These are phyloP conservation scores for Callocephalon fimbriatum DNA, from an alignment of 2,113 vertebrate species.

Conservation along the genomic window DNA sequence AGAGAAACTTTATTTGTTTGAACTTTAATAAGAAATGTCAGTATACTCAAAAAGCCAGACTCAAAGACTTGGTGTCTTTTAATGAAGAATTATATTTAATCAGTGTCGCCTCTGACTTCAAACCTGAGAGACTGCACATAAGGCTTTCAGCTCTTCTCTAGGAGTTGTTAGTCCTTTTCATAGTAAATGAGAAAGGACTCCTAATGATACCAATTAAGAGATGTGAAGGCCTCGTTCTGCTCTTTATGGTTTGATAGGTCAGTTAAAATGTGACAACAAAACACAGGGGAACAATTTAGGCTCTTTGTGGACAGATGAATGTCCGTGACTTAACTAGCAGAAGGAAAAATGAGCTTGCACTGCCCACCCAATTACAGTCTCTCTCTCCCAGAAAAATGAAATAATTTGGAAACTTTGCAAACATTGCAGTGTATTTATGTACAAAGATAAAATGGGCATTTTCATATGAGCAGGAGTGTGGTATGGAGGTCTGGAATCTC, in stretches of 20 bases:
- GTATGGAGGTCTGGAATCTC: accelerated
- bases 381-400: background rate
- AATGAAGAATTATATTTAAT: conserved; percentile 29
- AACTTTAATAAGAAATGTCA: background rate
- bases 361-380: conserved; percentile 5
- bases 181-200: background rate
- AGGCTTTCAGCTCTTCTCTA: background rate
- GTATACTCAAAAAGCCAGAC: background rate
- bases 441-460: background rate
- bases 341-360: background rate
- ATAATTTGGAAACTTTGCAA: background rate
- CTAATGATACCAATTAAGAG: conserved; percentile 57
- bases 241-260: conserved; percentile 34
- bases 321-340: background rate
- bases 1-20: background rate
- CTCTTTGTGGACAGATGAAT: conserved; percentile 48
- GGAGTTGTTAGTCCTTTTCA: background rate
- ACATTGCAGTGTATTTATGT: background rate
- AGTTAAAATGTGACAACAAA: conserved; percentile 53
- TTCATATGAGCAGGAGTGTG: background rate
- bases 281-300: background rate
- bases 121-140: accelerated
- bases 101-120: accelerated
- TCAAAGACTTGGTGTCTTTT: background rate
- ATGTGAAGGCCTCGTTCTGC: background rate